Base-by-base conservation (phyloP, 92 coral and sea anemone genomes). In the Umimayanthus kanabou region DNA sequence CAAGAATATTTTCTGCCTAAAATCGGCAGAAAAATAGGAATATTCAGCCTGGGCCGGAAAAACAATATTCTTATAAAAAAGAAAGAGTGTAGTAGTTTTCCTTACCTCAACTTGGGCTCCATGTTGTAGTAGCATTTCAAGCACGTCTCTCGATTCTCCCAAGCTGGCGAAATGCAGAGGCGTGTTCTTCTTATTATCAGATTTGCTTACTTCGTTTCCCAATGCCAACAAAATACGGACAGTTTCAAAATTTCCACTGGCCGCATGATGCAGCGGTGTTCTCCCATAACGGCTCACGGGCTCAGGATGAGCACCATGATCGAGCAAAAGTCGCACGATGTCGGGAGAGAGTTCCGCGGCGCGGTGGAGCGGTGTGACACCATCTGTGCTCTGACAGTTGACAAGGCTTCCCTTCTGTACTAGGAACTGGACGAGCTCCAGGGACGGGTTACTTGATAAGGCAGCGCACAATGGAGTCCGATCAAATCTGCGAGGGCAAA, bases 261-360 rank as follows among this genome's bases (percentile, higher is more conserved):
- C 85, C 22, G 85, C 85, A 61, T 80, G 72, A n/a, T 80, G 85
- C 85, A 80, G 73, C 85, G 85, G 85, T 80, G 29, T 61, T 80
- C 55, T 80, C 1, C 85, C 85, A 33, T 33, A 23, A 64, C 85
- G 73, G 30, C 85, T 80, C 85, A 61, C 85, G 50, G 85, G 49
- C 70, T 80, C 85, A 33, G 73, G 73, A 39, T 20, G 45, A 37
- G 85, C 85, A 9, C 85, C 85, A 20, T 22, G 45, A 39, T 61
- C 85, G 7, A 80, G 85, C 30, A 80, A 57, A 73, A 61, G 28
- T 53, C 55, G 43, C 16, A 80, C 50, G 7, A 80, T 80, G 7
- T 61, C 85, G 29, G 85, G 50, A 58, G 72, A 29, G 73, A 57
- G 85, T 30, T 80, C 85, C 20, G 85, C 85, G 9, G 85, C 85